Evolutionary conservation across 2,113 vertebrate genomes (phyloP).

Genomic region (Podarcis muralis): DNA sequence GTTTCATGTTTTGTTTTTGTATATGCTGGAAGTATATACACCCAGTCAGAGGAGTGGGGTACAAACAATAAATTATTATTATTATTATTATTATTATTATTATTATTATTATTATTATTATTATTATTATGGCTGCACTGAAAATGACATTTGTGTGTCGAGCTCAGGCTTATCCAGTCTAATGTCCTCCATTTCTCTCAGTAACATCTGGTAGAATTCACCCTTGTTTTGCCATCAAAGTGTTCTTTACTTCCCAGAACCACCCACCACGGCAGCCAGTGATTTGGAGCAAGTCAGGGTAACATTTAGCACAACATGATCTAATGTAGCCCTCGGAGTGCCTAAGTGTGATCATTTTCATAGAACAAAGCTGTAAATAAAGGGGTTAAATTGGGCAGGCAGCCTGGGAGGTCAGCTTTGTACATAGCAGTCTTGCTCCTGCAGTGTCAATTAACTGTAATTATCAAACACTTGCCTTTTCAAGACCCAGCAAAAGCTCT

Average conservation of each 20-base stretch:
- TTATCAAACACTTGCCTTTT: background rate
- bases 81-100: no score
- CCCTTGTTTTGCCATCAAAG: background rate
- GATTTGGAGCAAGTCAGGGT: background rate
- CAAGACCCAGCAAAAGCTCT: background rate
- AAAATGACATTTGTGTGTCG: background rate
- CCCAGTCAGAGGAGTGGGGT: no score
- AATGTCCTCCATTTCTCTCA: background rate
- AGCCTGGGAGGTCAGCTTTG: background rate
- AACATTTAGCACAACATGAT: background rate
- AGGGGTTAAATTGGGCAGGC: background rate
- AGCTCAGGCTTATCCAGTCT: background rate
- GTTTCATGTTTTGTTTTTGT: no score
- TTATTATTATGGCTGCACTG: background rate
- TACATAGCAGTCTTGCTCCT: background rate
- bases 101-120: no score
- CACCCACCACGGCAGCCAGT: background rate
- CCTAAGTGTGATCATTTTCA: background rate
- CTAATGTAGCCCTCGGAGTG: background rate
- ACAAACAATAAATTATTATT: no score
- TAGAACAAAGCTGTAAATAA: background rate
- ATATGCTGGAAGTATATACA: no score
- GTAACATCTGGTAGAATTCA: background rate
- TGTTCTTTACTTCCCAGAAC: background rate
- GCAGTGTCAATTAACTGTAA: background rate